phyloP scores from a whole-genome alignment of 1,140 invertebrate genomes.

The Dendroctonus valens region DNA sequence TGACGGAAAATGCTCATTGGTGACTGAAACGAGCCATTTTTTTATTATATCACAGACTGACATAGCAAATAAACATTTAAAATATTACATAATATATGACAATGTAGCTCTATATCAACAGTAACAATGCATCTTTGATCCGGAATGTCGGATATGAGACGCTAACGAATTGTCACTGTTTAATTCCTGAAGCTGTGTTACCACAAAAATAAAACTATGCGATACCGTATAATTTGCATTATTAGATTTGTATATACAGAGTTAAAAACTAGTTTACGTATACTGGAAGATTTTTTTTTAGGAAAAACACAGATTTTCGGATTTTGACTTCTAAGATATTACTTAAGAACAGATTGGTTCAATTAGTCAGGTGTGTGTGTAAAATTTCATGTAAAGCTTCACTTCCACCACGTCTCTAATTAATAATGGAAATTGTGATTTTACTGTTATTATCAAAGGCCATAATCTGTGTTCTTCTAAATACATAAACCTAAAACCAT shows the following conservation, averaged over 20 bases:
- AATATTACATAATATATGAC: background rate
- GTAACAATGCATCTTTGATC: too few species aligned
- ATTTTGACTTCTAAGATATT: background rate
- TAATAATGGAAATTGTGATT: too few species aligned
- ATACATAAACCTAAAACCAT: slow-evolving; percentile 7
- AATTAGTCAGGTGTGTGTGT: background rate
- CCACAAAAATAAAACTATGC: slow-evolving; percentile 6
- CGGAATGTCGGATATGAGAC: too few species aligned
- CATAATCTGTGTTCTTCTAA: slow-evolving; percentile 1
- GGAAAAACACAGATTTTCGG: slow-evolving; percentile 7
- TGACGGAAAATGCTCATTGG: slow-evolving; percentile 36
- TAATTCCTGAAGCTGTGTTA: too few species aligned
- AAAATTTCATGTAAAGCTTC: too few species aligned
- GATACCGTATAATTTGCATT: slow-evolving; percentile 14
- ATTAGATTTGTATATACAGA: slow-evolving; percentile 29
- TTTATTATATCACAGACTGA: slow-evolving; percentile 48
- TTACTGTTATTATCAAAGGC: background rate
- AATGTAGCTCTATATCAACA: too few species aligned
- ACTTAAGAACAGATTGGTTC: background rate
- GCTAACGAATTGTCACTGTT: too few species aligned
- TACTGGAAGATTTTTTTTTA: slow-evolving; percentile 19
- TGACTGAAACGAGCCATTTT: slow-evolving; percentile 35
- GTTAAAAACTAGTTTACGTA: slow-evolving; percentile 19
- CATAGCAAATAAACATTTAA: slow-evolving; percentile 39
- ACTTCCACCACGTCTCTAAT: too few species aligned